phyloP scores from a whole-genome alignment of 1,140 invertebrate species.

The Oedothorax gibbosus region DNA sequence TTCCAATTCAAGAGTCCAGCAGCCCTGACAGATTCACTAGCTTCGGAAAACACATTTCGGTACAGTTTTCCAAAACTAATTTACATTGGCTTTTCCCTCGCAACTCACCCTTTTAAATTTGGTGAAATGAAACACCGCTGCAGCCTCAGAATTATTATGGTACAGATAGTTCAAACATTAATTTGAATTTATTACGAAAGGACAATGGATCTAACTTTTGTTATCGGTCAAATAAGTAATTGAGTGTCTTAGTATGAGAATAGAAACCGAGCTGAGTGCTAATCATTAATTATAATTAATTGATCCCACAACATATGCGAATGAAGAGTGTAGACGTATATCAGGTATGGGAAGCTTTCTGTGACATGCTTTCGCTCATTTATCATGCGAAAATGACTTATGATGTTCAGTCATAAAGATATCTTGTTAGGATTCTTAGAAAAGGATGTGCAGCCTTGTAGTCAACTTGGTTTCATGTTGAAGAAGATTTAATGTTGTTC shows the following conservation, averaged over 20 bases:
- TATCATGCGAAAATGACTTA: conserved; percentile 9
- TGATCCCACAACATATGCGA: conserved; percentile 14
- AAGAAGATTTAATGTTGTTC: too few relatives aligned
- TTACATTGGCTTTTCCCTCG: conserved; percentile 14
- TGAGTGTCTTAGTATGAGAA: background rate
- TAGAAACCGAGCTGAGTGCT: background rate
- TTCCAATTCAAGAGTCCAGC: conserved; percentile 37
- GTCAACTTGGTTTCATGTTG: too few relatives aligned
- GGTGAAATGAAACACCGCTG: conserved; percentile 11
- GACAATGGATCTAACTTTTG: conserved; percentile 12
- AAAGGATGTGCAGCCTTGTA: background rate
- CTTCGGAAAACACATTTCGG: background rate
- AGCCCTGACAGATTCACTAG: background rate
- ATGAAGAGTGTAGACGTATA: background rate
- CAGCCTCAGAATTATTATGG: conserved; percentile 19
- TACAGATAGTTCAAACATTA: background rate
- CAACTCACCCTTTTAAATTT: background rate
- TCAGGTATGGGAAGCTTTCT: conserved; percentile 19
- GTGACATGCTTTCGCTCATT: conserved; percentile 19
- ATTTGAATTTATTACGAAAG: conserved; percentile 39
- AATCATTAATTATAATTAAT: conserved; percentile 40
- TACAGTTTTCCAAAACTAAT: conserved; percentile 5
- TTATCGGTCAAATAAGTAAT: conserved; percentile 24
- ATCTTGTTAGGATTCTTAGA: conserved; percentile 5
- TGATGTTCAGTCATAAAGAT: background rate